Conservation (phyloP, 2,888 invertebrate species). For the Leptothorax acervorum region DNA sequence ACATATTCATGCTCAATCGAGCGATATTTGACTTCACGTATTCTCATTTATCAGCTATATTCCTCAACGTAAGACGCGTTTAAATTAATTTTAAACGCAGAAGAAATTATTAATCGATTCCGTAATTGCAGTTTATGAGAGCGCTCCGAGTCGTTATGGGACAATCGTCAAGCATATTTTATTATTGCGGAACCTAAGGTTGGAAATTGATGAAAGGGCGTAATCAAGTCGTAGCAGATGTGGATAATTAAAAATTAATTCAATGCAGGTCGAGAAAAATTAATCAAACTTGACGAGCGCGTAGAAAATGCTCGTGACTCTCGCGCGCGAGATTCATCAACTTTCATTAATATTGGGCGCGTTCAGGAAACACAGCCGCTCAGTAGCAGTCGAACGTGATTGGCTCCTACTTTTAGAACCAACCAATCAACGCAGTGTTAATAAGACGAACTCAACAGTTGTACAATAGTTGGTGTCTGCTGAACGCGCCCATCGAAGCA, state of each 20-base stretch:
- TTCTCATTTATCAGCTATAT: background rate
- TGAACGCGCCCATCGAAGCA: background rate
- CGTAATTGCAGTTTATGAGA: constrained; percentile 40
- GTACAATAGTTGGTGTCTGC: too few relatives aligned
- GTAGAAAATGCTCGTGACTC: background rate
- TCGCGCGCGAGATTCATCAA: background rate
- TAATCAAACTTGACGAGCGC: constrained; percentile 24
- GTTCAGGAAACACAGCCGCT: too few relatives aligned
- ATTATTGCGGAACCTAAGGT: constrained; percentile 19
- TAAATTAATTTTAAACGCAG: constrained; percentile 15
- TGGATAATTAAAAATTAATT: constrained; percentile 45
- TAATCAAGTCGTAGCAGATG: background rate
- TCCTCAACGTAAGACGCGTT: background rate
- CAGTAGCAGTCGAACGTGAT: too few relatives aligned
- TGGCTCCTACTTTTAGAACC: too few relatives aligned
- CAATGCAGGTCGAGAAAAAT: constrained; percentile 18
- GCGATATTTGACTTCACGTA: constrained; percentile 3
- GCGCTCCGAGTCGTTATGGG: background rate
- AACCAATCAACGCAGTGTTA: too few relatives aligned
- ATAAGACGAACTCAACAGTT: too few relatives aligned
- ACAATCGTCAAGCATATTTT: constrained; percentile 28
- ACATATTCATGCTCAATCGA: background rate
- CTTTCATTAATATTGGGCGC: background rate
- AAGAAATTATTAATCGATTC: constrained; percentile 42
- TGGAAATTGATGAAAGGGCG: constrained; percentile 26